Base-by-base conservation (phyloP, 2,113 vertebrate species). In the Ptyas mucosa region DNA sequence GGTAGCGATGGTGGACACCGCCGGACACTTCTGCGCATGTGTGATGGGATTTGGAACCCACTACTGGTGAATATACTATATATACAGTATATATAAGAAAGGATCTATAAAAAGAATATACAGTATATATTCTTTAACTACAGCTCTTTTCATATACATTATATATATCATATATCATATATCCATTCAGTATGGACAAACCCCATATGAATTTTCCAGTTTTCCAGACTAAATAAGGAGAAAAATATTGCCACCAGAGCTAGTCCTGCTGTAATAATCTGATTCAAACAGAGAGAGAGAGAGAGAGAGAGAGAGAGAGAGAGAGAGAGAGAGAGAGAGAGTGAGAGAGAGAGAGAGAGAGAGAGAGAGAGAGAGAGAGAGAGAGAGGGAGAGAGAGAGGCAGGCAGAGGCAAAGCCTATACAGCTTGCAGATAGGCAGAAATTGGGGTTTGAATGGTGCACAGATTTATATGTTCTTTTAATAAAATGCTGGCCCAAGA, bases 91-190 rank as follows among this genome's bases (percentile, higher is more conserved):
- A 61, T 61, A 61, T 3, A 64, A 90, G 26, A 88, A 55, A 88
- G 52, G 55, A 1, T 46, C 23, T 24, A 89, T 12, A 93, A 43
- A 93, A 95, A 90, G 23, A 89, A 94, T 94, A 49, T 49, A 49
- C 46, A 49, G 46, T 49, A 52, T 94, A 55, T 61, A 53, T 53
- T 53, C 10, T 53, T 53, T 53, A 53, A 53, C 51, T 52, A 52
- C 51, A 49, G 46, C 6, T 49, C 46, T 49, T 49, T 49, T 49
- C 46, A 49, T 49, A 49, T 49, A 7, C 46, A 49, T 5, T 49
- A 49, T 49, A 8, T 49, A 49, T 8, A 49, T 49, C 46, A 49
- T 49, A 57, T 57, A 23, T 21, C 43, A 46, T 46, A 55, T 64
- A 29, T 34, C 14, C 8, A 93, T 94, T 93, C 51, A 87, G 34